Evolutionary conservation across 2,797 vertebrate species (phyloP).

Genomic region (Syncerus caffer): DNA sequence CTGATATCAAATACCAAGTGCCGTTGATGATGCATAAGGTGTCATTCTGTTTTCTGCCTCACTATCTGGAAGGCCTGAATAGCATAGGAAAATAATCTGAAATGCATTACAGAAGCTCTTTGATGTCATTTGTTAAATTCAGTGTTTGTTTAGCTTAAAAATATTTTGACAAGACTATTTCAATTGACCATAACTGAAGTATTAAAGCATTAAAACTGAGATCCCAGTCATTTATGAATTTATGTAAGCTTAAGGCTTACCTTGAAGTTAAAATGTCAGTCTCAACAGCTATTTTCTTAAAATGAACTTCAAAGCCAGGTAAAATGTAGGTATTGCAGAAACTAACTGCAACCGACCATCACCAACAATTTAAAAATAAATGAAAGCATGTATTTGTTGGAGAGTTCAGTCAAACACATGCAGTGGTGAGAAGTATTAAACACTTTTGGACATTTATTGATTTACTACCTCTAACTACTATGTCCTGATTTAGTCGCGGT

Average conservation of each 20-base stretch:
- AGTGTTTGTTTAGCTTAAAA: conserved; percentile 16
- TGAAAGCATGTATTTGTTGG: conserved; percentile 27
- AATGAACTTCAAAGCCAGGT: background rate
- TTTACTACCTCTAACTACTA: background rate
- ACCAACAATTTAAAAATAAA: background rate
- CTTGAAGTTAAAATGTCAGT: conserved; percentile 24
- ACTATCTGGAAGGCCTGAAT: background rate
- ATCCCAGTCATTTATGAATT: background rate
- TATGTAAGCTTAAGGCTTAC: background rate
- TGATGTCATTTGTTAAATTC: background rate
- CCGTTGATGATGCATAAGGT: background rate
- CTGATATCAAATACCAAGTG: background rate
- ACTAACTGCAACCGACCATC: background rate
- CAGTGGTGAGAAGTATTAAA: background rate
- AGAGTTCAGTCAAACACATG: background rate
- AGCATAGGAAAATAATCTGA: background rate
- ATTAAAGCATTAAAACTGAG: background rate
- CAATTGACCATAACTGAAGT: background rate
- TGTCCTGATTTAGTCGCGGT: background rate
- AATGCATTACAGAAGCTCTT: background rate
- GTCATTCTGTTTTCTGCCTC: background rate
- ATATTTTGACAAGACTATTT: background rate
- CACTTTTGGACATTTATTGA: background rate
- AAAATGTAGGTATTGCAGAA: background rate
- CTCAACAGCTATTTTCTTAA: background rate